These are phyloP conservation scores for Melanotaenia duboulayi DNA, from an alignment of 2,113 vertebrate genomes.

Conservation along the genomic window DNA sequence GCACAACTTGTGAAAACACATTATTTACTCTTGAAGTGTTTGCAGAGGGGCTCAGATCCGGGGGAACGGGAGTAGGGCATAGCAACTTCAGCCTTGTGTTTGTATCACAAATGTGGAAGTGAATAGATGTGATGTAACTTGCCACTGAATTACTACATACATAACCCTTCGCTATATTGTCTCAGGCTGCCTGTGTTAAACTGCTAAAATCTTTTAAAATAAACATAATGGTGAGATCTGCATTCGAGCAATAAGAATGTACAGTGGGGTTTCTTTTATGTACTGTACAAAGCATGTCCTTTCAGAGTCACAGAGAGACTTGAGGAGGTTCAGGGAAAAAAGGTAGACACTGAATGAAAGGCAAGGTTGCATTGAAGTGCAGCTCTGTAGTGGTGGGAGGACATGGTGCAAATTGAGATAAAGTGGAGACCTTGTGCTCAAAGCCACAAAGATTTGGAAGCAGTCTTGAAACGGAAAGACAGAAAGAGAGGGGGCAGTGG, in stretches of 20 bases:
- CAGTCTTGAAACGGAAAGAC: constrained; percentile 48
- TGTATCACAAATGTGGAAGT: constrained; percentile 53
- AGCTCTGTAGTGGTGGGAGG: constrained; percentile 20
- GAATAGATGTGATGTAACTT: constrained; percentile 37
- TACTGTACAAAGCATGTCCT: constrained; percentile 29
- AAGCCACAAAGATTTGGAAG: constrained; percentile 53
- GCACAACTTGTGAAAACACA: constrained; percentile 70
- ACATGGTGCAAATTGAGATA: constrained; percentile 50
- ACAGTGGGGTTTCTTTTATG: background rate
- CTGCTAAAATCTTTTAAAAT: constrained; percentile 12
- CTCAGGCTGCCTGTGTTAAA: constrained; percentile 5
- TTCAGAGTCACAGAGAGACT: constrained; percentile 22
- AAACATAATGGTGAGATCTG: constrained; percentile 34
- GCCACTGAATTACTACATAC: constrained; percentile 26
- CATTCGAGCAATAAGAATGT: constrained; percentile 43
- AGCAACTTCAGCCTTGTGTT: constrained; percentile 18
- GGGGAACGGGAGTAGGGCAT: constrained; percentile 28
- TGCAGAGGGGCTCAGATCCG: constrained; percentile 42
- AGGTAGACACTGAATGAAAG: constrained; percentile 12
- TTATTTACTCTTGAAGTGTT: constrained; percentile 77
- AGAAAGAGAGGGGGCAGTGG: constrained; percentile 29
- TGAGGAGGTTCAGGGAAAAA: background rate
- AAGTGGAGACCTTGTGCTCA: constrained; percentile 50
- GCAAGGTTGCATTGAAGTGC: constrained; percentile 19
- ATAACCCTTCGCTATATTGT: constrained; percentile 19